Conservation (phyloP, 1,140 invertebrate species). For the Drosophila fuyamai region DNA sequence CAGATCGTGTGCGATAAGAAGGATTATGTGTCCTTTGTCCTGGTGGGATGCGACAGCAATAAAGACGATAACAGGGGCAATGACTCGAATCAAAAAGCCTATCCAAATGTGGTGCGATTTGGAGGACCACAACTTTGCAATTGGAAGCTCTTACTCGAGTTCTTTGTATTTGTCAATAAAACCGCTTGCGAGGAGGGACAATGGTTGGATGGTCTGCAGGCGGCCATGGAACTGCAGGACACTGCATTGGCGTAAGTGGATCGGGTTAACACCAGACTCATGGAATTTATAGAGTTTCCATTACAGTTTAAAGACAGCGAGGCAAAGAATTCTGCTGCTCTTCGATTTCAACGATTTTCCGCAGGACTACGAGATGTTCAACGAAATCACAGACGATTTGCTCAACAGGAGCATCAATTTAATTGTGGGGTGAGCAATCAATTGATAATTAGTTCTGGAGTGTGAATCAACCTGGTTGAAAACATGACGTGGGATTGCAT, state of each 20-base stretch:
- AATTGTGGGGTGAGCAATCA: slow-evolving; percentile 66
- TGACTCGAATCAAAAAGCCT: background rate
- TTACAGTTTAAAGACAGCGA: slow-evolving; percentile 30
- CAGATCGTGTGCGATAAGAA: slow-evolving; percentile 73
- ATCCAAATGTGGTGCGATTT: slow-evolving; percentile 50
- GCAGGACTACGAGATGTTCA: slow-evolving; percentile 53
- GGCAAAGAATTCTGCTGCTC: slow-evolving; percentile 63
- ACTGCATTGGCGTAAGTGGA: slow-evolving; percentile 37
- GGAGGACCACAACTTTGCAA: slow-evolving; percentile 32
- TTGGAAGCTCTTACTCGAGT: slow-evolving; percentile 60
- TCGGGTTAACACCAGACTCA: background rate
- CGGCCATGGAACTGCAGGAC: slow-evolving; percentile 51
- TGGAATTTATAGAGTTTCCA: background rate
- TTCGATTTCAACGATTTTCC: slow-evolving; percentile 68
- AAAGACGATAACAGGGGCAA: background rate
- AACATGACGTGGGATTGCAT: too few relatives aligned
- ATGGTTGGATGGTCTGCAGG: slow-evolving; percentile 67
- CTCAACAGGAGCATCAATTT: slow-evolving; percentile 50
- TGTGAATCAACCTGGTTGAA: too few relatives aligned
- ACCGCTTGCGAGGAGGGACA: slow-evolving; percentile 51
- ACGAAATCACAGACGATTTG: slow-evolving; percentile 35
- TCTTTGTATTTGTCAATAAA: slow-evolving; percentile 68
- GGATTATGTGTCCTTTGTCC: slow-evolving; percentile 72
- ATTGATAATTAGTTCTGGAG: background rate
- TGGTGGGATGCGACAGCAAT: slow-evolving; percentile 58